A percentile compares a stretch with the other conserved stretches of the same genome.
Conservation (phyloP, 2,888 invertebrate genomes). For the Mallateleia sp. region DNA sequence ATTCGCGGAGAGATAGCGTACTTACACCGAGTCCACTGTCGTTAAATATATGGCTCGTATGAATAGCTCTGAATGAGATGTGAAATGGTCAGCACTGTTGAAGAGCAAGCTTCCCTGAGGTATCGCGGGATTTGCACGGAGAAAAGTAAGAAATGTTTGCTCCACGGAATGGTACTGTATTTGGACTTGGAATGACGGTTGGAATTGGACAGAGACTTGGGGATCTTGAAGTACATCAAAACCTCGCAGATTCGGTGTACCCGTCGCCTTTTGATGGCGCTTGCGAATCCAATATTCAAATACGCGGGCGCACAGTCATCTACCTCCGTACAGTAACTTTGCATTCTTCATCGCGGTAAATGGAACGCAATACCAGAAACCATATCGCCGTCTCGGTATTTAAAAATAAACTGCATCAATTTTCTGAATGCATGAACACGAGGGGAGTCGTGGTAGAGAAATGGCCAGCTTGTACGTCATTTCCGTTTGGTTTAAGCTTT, state of each 20-base stretch:
- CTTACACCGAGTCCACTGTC: slow-evolving; percentile 60
- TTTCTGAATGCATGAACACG: neutral
- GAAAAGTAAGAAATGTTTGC: slow-evolving; percentile 89
- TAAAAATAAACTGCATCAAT: slow-evolving; percentile 40
- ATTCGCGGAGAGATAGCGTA: slow-evolving; percentile 55
- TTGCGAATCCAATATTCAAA: slow-evolving; percentile 72
- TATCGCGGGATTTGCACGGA: slow-evolving; percentile 85
- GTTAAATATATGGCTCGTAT: slow-evolving; percentile 77
- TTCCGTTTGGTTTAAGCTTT: slow-evolving; percentile 58
- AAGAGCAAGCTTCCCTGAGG: slow-evolving; percentile 85
- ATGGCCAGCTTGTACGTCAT: slow-evolving; percentile 65
- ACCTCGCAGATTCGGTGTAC: slow-evolving; percentile 47
- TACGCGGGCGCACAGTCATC: slow-evolving; percentile 13
- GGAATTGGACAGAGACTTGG: slow-evolving; percentile 86
- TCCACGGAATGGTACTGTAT: slow-evolving; percentile 88
- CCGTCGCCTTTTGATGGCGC: slow-evolving; percentile 60
- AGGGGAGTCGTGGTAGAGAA: slow-evolving; percentile 57
- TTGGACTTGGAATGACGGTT: slow-evolving; percentile 89
- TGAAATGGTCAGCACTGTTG: slow-evolving; percentile 89
- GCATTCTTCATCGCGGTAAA: slow-evolving; percentile 35
- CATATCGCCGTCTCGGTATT: neutral
- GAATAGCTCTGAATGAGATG: slow-evolving; percentile 88
- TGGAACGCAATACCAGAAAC: neutral
- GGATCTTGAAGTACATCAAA: slow-evolving; percentile 52
- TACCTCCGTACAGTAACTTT: slow-evolving; percentile 25